Conservation (phyloP, 2,797 vertebrate genomes). For the Jordanella pulchra region DNA sequence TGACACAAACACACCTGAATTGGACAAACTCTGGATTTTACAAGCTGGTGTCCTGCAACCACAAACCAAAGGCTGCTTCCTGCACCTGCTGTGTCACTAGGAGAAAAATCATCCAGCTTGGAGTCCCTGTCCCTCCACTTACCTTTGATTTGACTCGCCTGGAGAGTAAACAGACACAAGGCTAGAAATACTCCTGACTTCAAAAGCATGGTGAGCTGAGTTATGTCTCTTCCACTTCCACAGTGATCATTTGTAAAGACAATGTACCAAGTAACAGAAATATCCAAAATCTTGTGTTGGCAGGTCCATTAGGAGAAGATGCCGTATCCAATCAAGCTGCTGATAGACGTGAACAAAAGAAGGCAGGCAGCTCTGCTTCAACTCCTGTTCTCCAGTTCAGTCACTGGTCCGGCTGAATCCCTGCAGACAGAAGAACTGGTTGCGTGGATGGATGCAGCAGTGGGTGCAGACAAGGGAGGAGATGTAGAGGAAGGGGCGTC, state of each 20-base stretch:
- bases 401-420: conserved; percentile 54
- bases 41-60: not conserved
- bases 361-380: conserved; percentile 26
- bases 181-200: conserved; percentile 85
- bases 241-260: conserved; percentile 67
- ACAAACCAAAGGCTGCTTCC: not conserved
- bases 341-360: conserved; percentile 25
- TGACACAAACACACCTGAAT: not conserved
- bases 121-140: conserved; percentile 62
- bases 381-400: conserved; percentile 39
- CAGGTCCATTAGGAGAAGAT: conserved; percentile 41
- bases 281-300: conserved; percentile 54
- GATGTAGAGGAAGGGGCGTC: conserved; percentile 14
- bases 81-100: not conserved
- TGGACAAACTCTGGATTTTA: not conserved
- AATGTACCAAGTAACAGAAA: conserved; percentile 30
- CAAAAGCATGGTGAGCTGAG: conserved; percentile 84
- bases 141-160: conserved; percentile 89
- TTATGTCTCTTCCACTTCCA: conserved; percentile 54
- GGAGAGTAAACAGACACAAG: conserved; percentile 86
- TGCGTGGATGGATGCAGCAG: conserved; percentile 46
- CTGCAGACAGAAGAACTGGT: conserved; percentile 29
- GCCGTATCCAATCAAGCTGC: conserved; percentile 26
- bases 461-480: conserved; percentile 27
- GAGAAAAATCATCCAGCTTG: not conserved